phyloP scores from a whole-genome alignment of 2,888 invertebrate genomes.

The Platypus cylindrus region DNA sequence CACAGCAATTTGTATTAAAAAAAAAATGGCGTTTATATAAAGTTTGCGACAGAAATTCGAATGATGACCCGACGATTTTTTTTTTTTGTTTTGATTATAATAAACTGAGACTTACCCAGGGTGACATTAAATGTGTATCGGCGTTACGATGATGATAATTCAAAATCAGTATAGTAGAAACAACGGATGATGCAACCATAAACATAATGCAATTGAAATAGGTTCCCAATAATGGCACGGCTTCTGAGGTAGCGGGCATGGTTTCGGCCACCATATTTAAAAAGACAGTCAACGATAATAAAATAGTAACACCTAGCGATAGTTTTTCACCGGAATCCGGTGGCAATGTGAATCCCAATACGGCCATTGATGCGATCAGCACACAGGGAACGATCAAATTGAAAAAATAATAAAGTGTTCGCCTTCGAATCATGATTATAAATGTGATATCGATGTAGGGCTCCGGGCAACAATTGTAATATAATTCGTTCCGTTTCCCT shows the following conservation, averaged over 20 bases:
- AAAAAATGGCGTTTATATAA: too few relatives aligned
- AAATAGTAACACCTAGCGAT: conserved; percentile 93
- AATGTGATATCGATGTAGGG: conserved; percentile 94
- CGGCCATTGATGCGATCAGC: conserved; percentile 95
- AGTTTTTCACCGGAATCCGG: conserved; percentile 96
- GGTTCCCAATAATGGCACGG: conserved; percentile 82
- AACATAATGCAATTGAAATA: conserved; percentile 99
- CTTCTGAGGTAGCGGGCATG: conserved; percentile 95
- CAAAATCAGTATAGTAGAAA: conserved; percentile 89
- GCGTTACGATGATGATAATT: conserved; percentile 96
- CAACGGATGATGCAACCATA: conserved; percentile 97
- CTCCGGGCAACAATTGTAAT: conserved; percentile 87
- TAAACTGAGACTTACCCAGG: conserved; percentile 65
- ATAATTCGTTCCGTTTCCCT: conserved; percentile 79
- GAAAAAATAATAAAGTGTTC: conserved; percentile 98
- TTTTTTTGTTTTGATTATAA: too few relatives aligned
- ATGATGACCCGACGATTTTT: too few relatives aligned
- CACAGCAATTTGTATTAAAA: too few relatives aligned
- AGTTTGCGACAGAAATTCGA: too few relatives aligned
- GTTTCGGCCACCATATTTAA: conserved; percentile 97
- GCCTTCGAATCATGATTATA: conserved; percentile 88
- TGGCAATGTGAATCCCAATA: conserved; percentile 94
- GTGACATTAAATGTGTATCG: conserved; percentile 93
- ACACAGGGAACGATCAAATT: conserved; percentile 99
- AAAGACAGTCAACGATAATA: conserved; percentile 95